Evolutionary conservation across 2,797 vertebrate species (phyloP).

Genomic region (Paedocypris micromegethes): DNA sequence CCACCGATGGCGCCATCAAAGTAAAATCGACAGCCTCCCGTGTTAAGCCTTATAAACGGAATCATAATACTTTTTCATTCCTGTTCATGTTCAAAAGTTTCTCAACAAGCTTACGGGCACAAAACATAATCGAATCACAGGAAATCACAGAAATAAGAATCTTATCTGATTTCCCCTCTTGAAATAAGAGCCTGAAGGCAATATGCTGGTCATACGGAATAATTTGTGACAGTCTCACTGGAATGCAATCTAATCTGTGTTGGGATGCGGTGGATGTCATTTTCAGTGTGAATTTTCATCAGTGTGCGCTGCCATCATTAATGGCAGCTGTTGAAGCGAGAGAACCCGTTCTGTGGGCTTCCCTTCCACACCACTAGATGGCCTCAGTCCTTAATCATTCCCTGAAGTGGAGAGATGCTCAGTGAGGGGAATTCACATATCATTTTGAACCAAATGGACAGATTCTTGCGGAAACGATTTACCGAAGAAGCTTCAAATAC

Average conservation of each 20-base stretch:
- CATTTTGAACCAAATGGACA: conserved; percentile 7
- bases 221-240: conserved; percentile 23
- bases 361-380: conserved; percentile 49
- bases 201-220: conserved; percentile 29
- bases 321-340: conserved; percentile 3
- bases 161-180: conserved; percentile 23
- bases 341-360: conserved; percentile 25
- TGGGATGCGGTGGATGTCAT: conserved; percentile 7
- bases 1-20: conserved; percentile 13
- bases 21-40: conserved; percentile 27
- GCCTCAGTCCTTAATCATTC: conserved; percentile 48
- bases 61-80: conserved; percentile 36
- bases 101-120: conserved; percentile 30
- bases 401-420: conserved; percentile 12
- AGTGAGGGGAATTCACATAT: conserved; percentile 15
- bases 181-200: conserved; percentile 26
- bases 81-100: conserved; percentile 37
- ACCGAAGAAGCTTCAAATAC: conserved; percentile 38
- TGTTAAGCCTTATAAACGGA: conserved; percentile 29
- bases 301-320: conserved; percentile 13
- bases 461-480: conserved; percentile 25
- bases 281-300: conserved; percentile 23
- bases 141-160: conserved; percentile 28
- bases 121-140: conserved; percentile 23
- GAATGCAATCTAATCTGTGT: conserved; percentile 22